Evolutionary conservation across 2,113 vertebrate genomes (phyloP).

Genomic region (Potamarius usumacintae): DNA sequence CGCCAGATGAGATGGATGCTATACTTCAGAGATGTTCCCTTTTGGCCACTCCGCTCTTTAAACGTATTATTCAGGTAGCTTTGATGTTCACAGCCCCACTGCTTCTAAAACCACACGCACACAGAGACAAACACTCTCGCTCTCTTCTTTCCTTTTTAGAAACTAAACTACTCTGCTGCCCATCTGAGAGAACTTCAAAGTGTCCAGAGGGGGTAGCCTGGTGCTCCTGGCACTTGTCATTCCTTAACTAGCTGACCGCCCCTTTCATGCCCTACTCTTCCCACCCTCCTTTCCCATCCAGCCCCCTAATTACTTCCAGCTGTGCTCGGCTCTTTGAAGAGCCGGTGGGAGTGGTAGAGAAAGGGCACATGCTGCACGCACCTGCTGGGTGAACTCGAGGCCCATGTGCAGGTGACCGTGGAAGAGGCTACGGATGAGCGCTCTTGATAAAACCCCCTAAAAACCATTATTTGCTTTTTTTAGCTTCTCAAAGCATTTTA

Average conservation of each 20-base stretch:
- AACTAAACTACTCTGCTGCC: conserved; percentile 44
- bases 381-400: conserved; percentile 44
- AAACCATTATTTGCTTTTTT: neutral
- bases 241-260: conserved; percentile 50
- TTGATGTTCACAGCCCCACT: conserved; percentile 45
- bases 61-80: conserved; percentile 34
- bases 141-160: conserved; percentile 15
- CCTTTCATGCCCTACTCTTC: conserved; percentile 44
- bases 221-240: conserved; percentile 58
- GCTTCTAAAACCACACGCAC: neutral
- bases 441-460: conserved; percentile 25
- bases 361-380: conserved; percentile 42
- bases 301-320: conserved; percentile 57
- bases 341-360: conserved; percentile 21
- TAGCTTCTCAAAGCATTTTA: conserved; percentile 1
- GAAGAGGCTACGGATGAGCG: conserved; percentile 32
- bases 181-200: conserved; percentile 56
- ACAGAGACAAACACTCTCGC: conserved; percentile 9
- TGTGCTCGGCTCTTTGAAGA: conserved; percentile 52
- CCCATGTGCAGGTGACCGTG: conserved; percentile 44
- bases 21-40: conserved; percentile 2
- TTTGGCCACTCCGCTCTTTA: neutral
- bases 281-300: conserved; percentile 36
- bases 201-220: conserved; percentile 45
- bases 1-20: neutral